Evolutionary conservation across 2,888 invertebrate species (phyloP), one percentile per base, ranked within the genome.

Genomic region (Ectropis crepuscularia): DNA sequence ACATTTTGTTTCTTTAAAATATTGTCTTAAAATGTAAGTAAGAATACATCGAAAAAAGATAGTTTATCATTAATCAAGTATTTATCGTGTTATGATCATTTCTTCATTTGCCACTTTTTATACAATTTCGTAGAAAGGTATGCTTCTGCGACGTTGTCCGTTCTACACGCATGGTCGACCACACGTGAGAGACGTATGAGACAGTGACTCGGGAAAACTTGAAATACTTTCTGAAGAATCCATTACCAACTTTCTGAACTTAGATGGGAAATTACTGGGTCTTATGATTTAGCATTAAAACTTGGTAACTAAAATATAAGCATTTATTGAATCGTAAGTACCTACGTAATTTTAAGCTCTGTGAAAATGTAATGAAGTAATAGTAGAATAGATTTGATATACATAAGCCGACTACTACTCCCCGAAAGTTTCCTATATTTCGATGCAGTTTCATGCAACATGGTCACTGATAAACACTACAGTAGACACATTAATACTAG

Each of bases 141-240:
- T 38, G 39, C n/a, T 9, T 55, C 55, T 55, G 55, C 8, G 7
- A 1, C 11, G 5, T 55, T 55, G 10, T 11, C 6, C 8, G 5
- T 75, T 75, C 65, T 65, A 67, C 63, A 78, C 75, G 74, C 76
- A 74, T 75, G 78, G 75, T 67, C 74, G 74, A 66, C 72, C 76
- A 76, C 74, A 78, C 74, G 74, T 73, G 66, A 72, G 68, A 69
- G 69, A 69, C 60, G 61, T 62, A 60, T 68, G 65, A 77, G 65
- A 68, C 70, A 58, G 50, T 58, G 59, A 55, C 63, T 64, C 60
- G 60, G 51, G 49, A 46, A 60, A 59, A 60, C 60, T 60, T 64
- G 49, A 53, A 63, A 70, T 65, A 67, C 64, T 72, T 70, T 63
- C 65, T 8, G 55, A 67, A 36, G 62, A 69, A 65, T 68, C 70